Percentiles rank a stretch among this genome's conserved stretches.
Conservation (phyloP, 2,888 invertebrate genomes). For the Tuberolachnus salignus region DNA sequence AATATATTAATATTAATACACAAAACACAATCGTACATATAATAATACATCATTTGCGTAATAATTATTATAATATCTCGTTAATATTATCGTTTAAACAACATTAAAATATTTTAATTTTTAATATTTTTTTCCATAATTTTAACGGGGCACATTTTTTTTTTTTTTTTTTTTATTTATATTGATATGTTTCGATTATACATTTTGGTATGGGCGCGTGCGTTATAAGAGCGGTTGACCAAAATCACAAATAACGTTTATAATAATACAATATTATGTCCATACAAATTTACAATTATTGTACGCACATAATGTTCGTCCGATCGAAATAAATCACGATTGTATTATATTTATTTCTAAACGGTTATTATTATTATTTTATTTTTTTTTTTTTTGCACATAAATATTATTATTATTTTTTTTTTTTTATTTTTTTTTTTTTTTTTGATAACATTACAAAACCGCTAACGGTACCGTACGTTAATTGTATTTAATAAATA, state of each 20-base stretch:
- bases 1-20: slow-evolving; percentile 12
- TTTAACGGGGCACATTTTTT: too few species aligned
- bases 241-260: slow-evolving; percentile 44
- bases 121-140: slow-evolving; percentile 37
- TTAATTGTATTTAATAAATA: too few species aligned
- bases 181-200: slow-evolving; percentile 79
- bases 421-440: too few species aligned
- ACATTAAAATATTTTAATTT: slow-evolving; percentile 11
- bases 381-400: background rate
- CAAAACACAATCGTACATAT: background rate
- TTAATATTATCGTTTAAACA: background rate
- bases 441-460: too few species aligned
- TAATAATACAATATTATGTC: background rate
- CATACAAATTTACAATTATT: too few species aligned
- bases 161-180: slow-evolving; percentile 61
- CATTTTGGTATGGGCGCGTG: slow-evolving; percentile 37
- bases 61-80: slow-evolving; percentile 33
- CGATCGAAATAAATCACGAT: background rate
- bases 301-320: background rate
- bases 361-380: too few species aligned
- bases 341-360: slow-evolving; percentile 17
- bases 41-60: slow-evolving; percentile 12
- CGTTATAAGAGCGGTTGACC: slow-evolving; percentile 17
- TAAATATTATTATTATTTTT: background rate
- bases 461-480: too few species aligned